Evolutionary conservation across 2,888 invertebrate genomes (phyloP).

Genomic region (Branchipolynoe longqiensis): DNA sequence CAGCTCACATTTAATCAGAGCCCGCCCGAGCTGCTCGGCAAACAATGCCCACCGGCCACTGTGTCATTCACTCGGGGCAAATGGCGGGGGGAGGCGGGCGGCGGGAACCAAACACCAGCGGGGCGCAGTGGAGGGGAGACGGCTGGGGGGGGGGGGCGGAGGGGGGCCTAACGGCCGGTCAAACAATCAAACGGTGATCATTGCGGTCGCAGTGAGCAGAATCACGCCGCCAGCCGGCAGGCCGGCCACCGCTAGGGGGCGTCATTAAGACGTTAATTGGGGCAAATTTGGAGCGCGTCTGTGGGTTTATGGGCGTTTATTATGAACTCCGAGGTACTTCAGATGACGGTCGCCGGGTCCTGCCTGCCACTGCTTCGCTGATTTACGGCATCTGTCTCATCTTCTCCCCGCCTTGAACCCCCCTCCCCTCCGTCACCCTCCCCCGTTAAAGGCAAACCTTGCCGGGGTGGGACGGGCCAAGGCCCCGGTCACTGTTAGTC

Average conservation of each 20-base stretch:
- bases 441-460: too few species aligned
- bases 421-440: too few species aligned
- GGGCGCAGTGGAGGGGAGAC: not conserved
- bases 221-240: constrained; percentile 32
- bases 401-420: not conserved
- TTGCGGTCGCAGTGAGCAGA: constrained; percentile 14
- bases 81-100: not conserved
- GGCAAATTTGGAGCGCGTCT: constrained; percentile 52
- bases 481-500: too few species aligned
- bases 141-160: too few species aligned
- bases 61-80: constrained; percentile 46
- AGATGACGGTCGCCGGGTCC: constrained; percentile 14
- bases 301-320: constrained; percentile 40
- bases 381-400: constrained; percentile 34
- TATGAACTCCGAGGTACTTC: constrained; percentile 50
- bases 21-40: not conserved
- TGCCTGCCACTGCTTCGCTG: constrained; percentile 38
- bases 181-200: constrained; percentile 56
- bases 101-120: constrained; percentile 7
- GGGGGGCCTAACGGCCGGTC: constrained; percentile 43
- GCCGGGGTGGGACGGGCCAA: too few species aligned
- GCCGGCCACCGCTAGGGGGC: constrained; percentile 35
- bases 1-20: constrained; percentile 44
- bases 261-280: constrained; percentile 53
- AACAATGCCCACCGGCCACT: constrained; percentile 31